Conservation (phyloP, 2,888 invertebrate species). For the Andrena haemorrhoa region DNA sequence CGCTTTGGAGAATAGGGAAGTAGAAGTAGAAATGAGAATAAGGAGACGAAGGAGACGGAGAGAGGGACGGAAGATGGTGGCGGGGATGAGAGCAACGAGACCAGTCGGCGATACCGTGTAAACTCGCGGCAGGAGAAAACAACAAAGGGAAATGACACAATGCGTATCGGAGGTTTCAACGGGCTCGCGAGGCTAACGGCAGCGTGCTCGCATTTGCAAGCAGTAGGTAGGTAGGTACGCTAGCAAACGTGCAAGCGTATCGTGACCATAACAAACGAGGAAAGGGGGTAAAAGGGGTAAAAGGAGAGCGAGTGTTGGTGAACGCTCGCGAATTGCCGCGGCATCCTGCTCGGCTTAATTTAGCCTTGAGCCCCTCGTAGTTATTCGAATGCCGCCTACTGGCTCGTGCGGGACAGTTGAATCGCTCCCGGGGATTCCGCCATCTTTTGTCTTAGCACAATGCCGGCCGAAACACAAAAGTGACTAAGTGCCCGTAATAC, state of each 20-base stretch:
- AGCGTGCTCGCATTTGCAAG: slow-evolving; percentile 38
- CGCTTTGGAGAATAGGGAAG: neutral
- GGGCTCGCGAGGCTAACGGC: neutral
- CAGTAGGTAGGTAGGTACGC: slow-evolving; percentile 24
- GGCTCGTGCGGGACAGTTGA: slow-evolving; percentile 77
- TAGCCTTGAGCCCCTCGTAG: slow-evolving; percentile 68
- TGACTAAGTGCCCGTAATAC: slow-evolving; percentile 83
- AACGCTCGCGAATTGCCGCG: slow-evolving; percentile 60
- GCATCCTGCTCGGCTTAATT: slow-evolving; percentile 76
- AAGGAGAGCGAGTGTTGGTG: slow-evolving; percentile 55
- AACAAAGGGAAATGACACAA: slow-evolving; percentile 73
- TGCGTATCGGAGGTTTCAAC: slow-evolving; percentile 61
- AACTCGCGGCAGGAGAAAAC: slow-evolving; percentile 73
- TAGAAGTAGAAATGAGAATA: neutral
- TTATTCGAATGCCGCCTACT: slow-evolving; percentile 73
- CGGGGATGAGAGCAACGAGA: slow-evolving; percentile 20
- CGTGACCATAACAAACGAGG: slow-evolving; percentile 53
- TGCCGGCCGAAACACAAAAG: slow-evolving; percentile 80
- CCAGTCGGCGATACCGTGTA: slow-evolving; percentile 61
- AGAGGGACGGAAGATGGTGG: slow-evolving; percentile 2
- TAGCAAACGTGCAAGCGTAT: slow-evolving; percentile 47
- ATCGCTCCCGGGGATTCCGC: slow-evolving; percentile 79
- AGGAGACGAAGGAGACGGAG: neutral
- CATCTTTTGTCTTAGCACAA: slow-evolving; percentile 82
- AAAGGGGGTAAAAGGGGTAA: slow-evolving; percentile 27